Conservation (phyloP, 2,113 vertebrate species). For the Saimiri boliviensis region DNA sequence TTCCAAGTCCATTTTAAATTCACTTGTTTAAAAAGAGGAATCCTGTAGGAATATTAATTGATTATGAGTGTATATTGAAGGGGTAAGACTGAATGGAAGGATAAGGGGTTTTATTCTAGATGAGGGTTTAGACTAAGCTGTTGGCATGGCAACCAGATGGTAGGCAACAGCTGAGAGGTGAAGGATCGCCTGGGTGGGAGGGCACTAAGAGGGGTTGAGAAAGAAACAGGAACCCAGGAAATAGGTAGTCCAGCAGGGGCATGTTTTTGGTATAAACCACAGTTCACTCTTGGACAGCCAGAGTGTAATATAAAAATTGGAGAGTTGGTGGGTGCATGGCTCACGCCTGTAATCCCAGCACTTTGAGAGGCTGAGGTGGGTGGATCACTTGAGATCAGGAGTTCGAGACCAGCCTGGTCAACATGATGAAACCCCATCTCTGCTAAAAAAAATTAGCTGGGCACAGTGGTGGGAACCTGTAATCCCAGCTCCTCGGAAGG, state of each 20-base stretch:
- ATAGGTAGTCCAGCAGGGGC: not conserved
- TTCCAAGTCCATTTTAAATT: slow-evolving; percentile 54
- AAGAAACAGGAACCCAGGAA: not conserved
- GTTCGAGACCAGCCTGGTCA: no score
- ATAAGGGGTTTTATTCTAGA: not conserved
- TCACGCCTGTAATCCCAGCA: no score
- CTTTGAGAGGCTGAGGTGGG: no score
- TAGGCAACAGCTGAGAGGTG: not conserved
- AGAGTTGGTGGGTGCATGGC: no score
- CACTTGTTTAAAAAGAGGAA: slow-evolving; percentile 18
- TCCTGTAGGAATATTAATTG: not conserved
- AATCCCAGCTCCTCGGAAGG: no score
- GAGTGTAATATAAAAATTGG: not conserved
- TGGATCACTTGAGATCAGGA: no score
- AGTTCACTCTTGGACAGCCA: not conserved
- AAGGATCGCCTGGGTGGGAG: not conserved
- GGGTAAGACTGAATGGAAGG: not conserved
- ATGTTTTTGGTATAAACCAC: not conserved
- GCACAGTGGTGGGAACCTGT: no score
- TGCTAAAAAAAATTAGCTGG: no score
- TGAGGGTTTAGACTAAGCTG: not conserved
- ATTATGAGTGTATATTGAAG: not conserved
- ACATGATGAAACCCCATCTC: no score
- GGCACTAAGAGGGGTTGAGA: not conserved
- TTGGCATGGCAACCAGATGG: not conserved